Evolutionary conservation across 2,113 vertebrate species (phyloP).

Genomic region (Hyperoodon ampullatus): DNA sequence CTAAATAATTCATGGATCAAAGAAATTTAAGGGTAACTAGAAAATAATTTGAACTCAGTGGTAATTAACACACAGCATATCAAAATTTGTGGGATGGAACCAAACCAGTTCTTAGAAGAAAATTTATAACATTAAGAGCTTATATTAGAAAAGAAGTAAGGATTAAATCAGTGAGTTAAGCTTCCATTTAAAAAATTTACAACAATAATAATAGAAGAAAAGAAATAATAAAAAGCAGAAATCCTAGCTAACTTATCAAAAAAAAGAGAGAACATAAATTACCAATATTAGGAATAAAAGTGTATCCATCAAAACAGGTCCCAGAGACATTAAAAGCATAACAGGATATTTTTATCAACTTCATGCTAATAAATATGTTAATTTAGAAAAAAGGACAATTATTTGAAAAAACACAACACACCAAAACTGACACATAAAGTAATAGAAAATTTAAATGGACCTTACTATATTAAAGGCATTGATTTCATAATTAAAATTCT

Average conservation of each 20-base stretch:
- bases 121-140: neutral
- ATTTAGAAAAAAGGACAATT: neutral
- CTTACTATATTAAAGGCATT: neutral
- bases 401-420: neutral
- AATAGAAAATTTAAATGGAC: neutral
- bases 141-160: neutral
- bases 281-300: neutral
- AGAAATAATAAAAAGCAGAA: neutral
- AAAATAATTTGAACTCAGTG: slow-evolving; percentile 23
- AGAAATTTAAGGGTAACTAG: neutral
- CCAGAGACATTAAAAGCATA: neutral
- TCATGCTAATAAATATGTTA: neutral
- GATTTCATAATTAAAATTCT: neutral
- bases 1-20: neutral
- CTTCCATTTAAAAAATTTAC: neutral
- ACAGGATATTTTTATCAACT: neutral
- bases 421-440: neutral
- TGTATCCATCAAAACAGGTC: neutral
- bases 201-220: neutral
- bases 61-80: neutral
- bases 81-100: neutral
- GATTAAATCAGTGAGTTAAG: neutral
- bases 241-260: neutral
- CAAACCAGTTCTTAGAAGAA: neutral
- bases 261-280: neutral